Base-by-base conservation (phyloP, 1,140 invertebrate species). In the Drosophila orena region DNA sequence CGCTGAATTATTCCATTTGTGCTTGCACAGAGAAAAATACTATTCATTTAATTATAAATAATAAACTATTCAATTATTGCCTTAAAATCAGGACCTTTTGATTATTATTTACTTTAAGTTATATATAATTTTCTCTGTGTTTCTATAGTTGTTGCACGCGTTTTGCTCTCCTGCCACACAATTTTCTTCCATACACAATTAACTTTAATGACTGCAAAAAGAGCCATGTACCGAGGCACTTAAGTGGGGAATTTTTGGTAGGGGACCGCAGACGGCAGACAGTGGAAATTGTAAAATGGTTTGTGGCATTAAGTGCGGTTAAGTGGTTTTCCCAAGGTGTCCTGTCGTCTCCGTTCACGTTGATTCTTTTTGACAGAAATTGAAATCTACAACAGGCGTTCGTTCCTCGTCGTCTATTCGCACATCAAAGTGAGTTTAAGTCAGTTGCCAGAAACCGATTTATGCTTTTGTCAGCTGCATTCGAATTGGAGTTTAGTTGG, bases 151-250 rank as follows among this genome's bases (percentile, higher is more conserved):
- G 49, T 14, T 20, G 30, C 49, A 24, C 35, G 14, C 40, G 17
- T 22, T 22, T 30, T 66, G 43, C 24, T 49, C 24, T 42, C 30
- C 35, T 65, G 42, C 30, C 46, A 27, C 59, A 52, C 60, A 59
- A 62, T 68, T 68, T 62, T 38, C 59, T 27, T 50, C 46, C 64
- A 35, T 68, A 81, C 68, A 88, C 81, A 86, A 86, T 86, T 86
- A 86, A 86, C 81, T 86, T 86, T 81, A 88, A 86, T 86, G 81
- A 68, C 74, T 66, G 74, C 57, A 88, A 86, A 86, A 74, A 81
- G 81, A 88, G 74, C 78, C 77, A 46, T 55, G 71, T 70, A 70
- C 66, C 66, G 10, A 37, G 66, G 66, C 66, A 70, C 66, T 70
- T 70, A 70, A 47, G 43, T 27, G 43, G 35, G 17, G 17, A 15